phyloP scores from a whole-genome alignment of 1,140 invertebrate genomes.

The Pachypeltis micranthus region DNA sequence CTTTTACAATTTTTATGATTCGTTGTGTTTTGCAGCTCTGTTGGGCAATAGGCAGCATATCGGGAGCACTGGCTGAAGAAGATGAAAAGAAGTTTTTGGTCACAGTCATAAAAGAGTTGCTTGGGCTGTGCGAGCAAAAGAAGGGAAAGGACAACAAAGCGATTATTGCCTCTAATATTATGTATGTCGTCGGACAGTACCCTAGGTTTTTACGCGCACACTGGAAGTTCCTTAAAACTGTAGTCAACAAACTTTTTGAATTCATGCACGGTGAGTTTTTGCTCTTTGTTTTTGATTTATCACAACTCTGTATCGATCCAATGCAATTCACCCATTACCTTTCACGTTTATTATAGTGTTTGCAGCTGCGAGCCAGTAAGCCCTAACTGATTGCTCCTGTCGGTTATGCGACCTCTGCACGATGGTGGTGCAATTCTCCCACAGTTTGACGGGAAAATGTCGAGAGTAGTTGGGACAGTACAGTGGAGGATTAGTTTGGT shows the following conservation, averaged over 20 bases:
- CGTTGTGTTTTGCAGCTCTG: constrained; percentile 55
- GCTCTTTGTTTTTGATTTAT: background rate
- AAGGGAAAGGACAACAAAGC: constrained; percentile 99
- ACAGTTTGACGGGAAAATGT: no score
- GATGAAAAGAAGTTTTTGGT: constrained; percentile 99
- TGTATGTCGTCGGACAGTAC: constrained; percentile 99
- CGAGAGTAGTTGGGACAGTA: no score
- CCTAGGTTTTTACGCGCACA: constrained; percentile 96
- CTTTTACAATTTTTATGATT: background rate
- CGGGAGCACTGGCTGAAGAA: constrained; percentile 97
- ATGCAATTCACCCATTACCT: no score
- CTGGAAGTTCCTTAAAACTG: constrained; percentile 99
- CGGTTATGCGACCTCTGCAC: no score
- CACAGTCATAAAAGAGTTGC: constrained; percentile 96
- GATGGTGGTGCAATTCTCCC: no score
- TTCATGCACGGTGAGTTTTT: constrained; percentile 86
- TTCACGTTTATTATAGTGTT: no score
- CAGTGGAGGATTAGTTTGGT: no score
- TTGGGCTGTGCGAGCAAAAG: constrained; percentile 98
- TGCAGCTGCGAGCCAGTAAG: no score
- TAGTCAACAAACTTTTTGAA: constrained; percentile 99
- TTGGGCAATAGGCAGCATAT: constrained; percentile 99
- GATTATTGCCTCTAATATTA: constrained; percentile 99
- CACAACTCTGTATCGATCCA: no score
- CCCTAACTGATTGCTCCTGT: no score